Evolutionary conservation across 2,797 vertebrate genomes (phyloP), one percentile per base, ranked within the genome.

Genomic region (Tauraco hartlaubi): DNA sequence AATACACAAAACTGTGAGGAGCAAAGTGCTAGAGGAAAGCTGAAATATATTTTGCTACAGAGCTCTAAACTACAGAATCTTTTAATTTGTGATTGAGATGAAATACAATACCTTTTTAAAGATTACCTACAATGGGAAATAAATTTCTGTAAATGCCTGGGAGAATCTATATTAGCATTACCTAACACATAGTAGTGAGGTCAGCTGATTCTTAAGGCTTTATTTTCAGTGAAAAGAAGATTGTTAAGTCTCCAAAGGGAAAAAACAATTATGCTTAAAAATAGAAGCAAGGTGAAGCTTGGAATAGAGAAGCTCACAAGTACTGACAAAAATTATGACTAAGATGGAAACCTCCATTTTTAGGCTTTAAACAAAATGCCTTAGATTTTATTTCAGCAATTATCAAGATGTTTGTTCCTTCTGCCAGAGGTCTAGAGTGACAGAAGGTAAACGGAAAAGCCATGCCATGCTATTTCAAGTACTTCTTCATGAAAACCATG

Each of bases 251-350:
- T 94, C 86, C 92, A 92, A 89, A 86, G 83, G 55, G 66, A 96
- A 91, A 58, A 79, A 96, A 69, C 52, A 82, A 84, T 77, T 79
- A 68, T 74, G 69, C 62, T 82, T 93, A 91, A 92, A 84, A 76
- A 66, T 46, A 64, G 48, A 88, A 96, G 91, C 29, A 94, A 89
- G 66, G 68, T 67, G 86, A 95, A 96, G 19, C 62, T 94, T 94
- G 97, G 96, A 96, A 96, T 92, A 96, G 88, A 97, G 92, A 75
- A 26, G 4, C 39, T 95, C 71, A 58, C 52, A 69, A 69, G 85
- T 81, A 90, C 80, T 92, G 85, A 68, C 43, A 85, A 61, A 88
- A 95, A 62, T 81, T 69, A 71, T 76, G 79, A 81, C 79, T 61
- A 64, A 54, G 77, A 81, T 86, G 63, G 62, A 92, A 85, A 44